Conservation (phyloP, 1,140 invertebrate genomes). For the Pogonomyrmex californicus region DNA sequence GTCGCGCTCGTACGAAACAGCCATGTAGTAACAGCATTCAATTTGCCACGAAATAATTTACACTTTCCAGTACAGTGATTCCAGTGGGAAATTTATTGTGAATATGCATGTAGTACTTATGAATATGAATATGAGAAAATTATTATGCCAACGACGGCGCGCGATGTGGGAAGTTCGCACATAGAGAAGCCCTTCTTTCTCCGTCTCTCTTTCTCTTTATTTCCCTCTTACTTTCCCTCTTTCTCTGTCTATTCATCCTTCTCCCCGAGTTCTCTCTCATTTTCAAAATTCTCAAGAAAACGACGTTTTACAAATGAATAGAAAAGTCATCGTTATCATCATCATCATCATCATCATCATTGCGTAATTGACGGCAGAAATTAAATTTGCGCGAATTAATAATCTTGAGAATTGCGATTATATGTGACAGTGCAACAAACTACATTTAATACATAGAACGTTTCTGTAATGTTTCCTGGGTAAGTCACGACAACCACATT, state of each 20-base stretch:
- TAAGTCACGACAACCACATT: conserved; percentile 46
- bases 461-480: conserved; percentile 48
- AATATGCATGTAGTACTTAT: conserved; percentile 75
- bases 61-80: conserved; percentile 60
- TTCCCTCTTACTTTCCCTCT: neutral
- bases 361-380: conserved; percentile 1
- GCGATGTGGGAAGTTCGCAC: conserved; percentile 64
- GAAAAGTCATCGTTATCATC: neutral
- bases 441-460: conserved; percentile 27
- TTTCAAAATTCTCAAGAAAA: neutral
- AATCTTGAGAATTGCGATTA: neutral
- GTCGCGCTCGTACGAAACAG: conserved; percentile 5
- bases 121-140: conserved; percentile 75
- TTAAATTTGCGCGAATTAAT: conserved; percentile 18
- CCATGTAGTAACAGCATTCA: conserved; percentile 65
- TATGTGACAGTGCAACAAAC: conserved; percentile 26
- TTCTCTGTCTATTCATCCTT: neutral
- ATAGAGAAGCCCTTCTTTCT: neutral
- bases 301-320: neutral
- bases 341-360: too few relatives aligned
- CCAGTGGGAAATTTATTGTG: conserved; percentile 71
- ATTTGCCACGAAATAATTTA: conserved; percentile 74
- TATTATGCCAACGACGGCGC: conserved; percentile 66
- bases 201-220: neutral
- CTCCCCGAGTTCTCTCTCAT: neutral